Evolutionary conservation across 2,797 vertebrate genomes (phyloP), one percentile per base, ranked within the genome.

Genomic region (Crenichthys baileyi): DNA sequence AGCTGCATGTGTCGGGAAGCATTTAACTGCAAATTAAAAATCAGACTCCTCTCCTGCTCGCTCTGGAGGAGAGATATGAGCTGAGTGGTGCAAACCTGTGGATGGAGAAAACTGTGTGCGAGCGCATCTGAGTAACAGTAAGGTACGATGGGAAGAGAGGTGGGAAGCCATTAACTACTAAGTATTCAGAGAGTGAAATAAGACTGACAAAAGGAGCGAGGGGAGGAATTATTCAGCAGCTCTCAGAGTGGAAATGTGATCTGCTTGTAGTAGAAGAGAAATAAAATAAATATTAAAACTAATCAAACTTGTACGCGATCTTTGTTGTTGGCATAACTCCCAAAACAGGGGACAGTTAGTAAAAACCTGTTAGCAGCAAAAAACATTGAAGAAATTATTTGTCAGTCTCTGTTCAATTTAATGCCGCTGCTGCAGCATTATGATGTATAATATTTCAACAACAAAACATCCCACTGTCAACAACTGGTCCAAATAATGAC

Each of bases 111-210:
- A 85, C 86, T 82, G 79, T 51, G 82, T 71, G 86, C 3, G 29
- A 56, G 86, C 55, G 80, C 20, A 78, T 85, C 81, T 79, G 83
- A 80, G 84, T 63, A 82, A 74, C 79, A 84, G 82, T 86, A 84
- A 91, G 87, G 85, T 90, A 90, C 63, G 80, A 85, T 73, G 86
- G 80, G 87, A 91, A 87, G 90, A 92, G 86, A 80, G 88, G 88
- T 94, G 91, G 88, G 91, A 95, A 92, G 92, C 92, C 91, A 95
- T 95, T 95, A 95, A 94, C 91, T 90, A 93, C 92, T 90, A 91
- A 94, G 91, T 95, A 95, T 95, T 95, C 93, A 95, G 95, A 96
- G 95, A 92, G 89, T 95, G 94, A 96, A 95, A 96, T 94, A 95
- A 94, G 90, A 94, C 91, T 93, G 93, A 95, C 92, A 92, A 93